Evolutionary conservation across 2,113 vertebrate genomes (phyloP), one percentile per base, ranked within the genome.

Genomic region (Pantherophis guttatus): DNA sequence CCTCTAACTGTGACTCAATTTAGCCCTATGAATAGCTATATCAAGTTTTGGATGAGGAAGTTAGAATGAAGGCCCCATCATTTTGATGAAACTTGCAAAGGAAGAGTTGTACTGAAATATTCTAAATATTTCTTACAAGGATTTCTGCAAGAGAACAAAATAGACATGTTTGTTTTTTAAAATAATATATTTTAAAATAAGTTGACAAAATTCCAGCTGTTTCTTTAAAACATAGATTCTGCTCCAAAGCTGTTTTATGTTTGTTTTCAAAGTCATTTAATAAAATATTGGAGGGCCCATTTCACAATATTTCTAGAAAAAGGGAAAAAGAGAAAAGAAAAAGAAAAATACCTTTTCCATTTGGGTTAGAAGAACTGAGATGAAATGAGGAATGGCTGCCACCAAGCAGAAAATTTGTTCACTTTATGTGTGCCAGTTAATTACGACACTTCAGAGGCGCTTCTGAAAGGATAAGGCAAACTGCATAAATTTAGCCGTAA

Each of bases 401-500:
- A 98, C 98, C 98, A 98, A 99, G 99, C 98, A 99, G 98, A 99
- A 99, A 99, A 99, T 99, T 98, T 98, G 98, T 98, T 99, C 98
- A 99, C 99, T 99, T 99, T 99, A 98, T 99, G 98, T 99, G 98
- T 98, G 98, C 99, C 98, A 99, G 99, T 99, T 99, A 99, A 99
- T 99, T 99, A 99, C 98, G 98, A 98, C 98, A 99, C 99, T 99
- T 99, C 99, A 99, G 99, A 99, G 98, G 98, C 98, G 98, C 98
- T 98, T 98, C 98, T 98, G 98, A 99, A 99, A 98, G 99, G 99
- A 99, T 99, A 99, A 99, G 99, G 98, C 98, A 98, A 98, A 98
- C 99, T 99, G 99, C 99, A 99, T 99, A 99, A 99, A 99, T 99
- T 99, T 99, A 99, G 98, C 98, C 98, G 98, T 99, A 99, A 99